Evolutionary conservation across 2,113 vertebrate species (phyloP), one percentile per base, ranked within the genome.

Genomic region (Archilochus colubris): DNA sequence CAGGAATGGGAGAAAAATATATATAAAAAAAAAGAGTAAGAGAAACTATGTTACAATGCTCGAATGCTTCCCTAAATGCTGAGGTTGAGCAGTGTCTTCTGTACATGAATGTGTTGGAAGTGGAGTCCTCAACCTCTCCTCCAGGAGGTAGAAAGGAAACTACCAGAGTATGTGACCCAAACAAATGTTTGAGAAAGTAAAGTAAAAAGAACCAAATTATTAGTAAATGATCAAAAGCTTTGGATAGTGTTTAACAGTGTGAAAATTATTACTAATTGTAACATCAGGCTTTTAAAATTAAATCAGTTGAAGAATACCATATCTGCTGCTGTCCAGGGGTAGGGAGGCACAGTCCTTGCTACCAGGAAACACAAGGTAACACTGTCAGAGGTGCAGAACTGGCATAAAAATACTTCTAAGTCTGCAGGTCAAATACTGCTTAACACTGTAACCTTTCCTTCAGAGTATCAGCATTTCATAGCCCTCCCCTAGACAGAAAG

Each of bases 41-140:
- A 40, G 40, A 40, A 40, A 40, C 40, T 40, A 2, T 1, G 30
- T 61, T 17, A 38, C 19, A 16, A 0, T 0, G 12, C 8, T 21
- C 63, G 24, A 30, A 25, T 2, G 44, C 3, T 38, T 20, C 36
- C 70, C n/a, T 12, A 4, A 58, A 27, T 0, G 27, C 59, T 44
- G 33, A 50, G 77, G 6, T 0, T 17, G 43, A 15, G 75, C 33
- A n/a, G 4, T 15, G 73, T 7, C 54, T 53, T 24, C 3, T 1
- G 31, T n/a, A 21, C 43, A 13, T 0, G 14, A 55, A 24, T 1
- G 0, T 0, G 24, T 0, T 21, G 23, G 50, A 44, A 20, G 2
- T 5, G 51, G 51, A 54, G 48, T 5, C 12, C 31, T 43, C 51
- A 12, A 31, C 22, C 31, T 15, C 19, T 12, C 44, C 51, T n/a